Percentiles rank a stretch among this genome's conserved stretches.
Evolutionary conservation across 2,797 vertebrate genomes (phyloP).

Genomic region (Poecilia gillii): DNA sequence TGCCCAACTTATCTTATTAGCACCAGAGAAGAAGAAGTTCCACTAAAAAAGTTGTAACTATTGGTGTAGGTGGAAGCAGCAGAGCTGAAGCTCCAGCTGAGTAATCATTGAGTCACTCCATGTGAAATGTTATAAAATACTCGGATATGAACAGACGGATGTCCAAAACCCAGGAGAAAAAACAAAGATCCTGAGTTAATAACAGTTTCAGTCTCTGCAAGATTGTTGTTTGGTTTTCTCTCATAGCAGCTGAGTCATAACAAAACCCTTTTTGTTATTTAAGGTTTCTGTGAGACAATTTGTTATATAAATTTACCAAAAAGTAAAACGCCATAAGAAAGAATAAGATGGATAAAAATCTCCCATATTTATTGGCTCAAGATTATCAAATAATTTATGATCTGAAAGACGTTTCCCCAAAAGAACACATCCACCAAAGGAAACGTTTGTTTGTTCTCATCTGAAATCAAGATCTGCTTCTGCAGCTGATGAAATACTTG

Average conservation of each 20-base stretch:
- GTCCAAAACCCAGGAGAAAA: neutral
- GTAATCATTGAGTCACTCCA: slow-evolving; percentile 17
- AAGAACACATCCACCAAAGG: neutral
- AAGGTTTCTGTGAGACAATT: neutral
- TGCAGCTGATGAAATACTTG: slow-evolving; percentile 1
- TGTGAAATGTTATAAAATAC: slow-evolving; percentile 1
- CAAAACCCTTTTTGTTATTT: neutral
- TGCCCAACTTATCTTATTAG: neutral
- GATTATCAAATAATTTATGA: slow-evolving; percentile 20
- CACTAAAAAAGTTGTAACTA: neutral
- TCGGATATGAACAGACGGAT: neutral
- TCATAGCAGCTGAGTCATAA: slow-evolving; percentile 2
- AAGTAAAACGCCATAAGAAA: neutral
- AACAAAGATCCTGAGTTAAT: neutral
- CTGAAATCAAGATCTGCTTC: neutral
- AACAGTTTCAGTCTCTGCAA: neutral
- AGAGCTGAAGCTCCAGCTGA: neutral
- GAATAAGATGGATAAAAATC: neutral
- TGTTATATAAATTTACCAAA: neutral
- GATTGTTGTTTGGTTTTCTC: neutral
- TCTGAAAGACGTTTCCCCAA: slow-evolving; percentile 11
- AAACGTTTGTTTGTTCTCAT: neutral
- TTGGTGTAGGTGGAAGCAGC: slow-evolving; percentile 9
- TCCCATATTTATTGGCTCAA: slow-evolving; percentile 2
- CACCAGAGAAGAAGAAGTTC: neutral